These are phyloP conservation scores for Vidua macroura DNA, from an alignment of 2,113 vertebrate species.

Conservation along the genomic window DNA sequence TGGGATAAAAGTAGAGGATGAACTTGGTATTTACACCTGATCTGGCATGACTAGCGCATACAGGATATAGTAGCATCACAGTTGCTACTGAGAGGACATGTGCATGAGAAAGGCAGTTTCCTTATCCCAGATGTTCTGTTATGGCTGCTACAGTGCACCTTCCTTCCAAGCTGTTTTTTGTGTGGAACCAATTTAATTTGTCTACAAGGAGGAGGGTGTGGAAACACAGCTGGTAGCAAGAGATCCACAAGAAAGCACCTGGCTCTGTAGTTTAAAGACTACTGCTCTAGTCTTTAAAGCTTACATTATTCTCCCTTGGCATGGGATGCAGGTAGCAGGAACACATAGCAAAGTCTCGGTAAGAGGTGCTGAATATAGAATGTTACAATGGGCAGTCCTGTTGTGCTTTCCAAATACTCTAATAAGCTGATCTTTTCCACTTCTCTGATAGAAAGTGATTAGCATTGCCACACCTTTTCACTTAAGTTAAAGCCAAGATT, in stretches of 20 bases:
- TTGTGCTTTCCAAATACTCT: not conserved
- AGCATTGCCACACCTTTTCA: not conserved
- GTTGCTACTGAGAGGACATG: not conserved
- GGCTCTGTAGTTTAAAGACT: not conserved
- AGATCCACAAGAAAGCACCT: not conserved
- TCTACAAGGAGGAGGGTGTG: not conserved
- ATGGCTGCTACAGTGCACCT: not conserved
- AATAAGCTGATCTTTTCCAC: not conserved
- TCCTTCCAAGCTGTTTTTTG: not conserved
- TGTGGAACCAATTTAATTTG: not conserved
- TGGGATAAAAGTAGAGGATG: not conserved
- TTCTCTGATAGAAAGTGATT: not conserved
- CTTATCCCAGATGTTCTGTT: not conserved
- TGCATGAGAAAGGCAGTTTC: not conserved
- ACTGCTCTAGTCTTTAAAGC: not conserved
- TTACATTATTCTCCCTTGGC: not conserved
- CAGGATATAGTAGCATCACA: not conserved
- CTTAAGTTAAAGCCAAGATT: not conserved
- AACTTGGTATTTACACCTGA: not conserved
- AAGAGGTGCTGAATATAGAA: not conserved
- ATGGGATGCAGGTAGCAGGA: not conserved
- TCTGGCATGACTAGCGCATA: not conserved
- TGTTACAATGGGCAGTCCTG: not conserved
- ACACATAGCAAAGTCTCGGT: accelerated
- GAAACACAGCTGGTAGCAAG: not conserved